Base-by-base conservation (phyloP, 2,888 invertebrate species). In the Pyrrhia umbra region DNA sequence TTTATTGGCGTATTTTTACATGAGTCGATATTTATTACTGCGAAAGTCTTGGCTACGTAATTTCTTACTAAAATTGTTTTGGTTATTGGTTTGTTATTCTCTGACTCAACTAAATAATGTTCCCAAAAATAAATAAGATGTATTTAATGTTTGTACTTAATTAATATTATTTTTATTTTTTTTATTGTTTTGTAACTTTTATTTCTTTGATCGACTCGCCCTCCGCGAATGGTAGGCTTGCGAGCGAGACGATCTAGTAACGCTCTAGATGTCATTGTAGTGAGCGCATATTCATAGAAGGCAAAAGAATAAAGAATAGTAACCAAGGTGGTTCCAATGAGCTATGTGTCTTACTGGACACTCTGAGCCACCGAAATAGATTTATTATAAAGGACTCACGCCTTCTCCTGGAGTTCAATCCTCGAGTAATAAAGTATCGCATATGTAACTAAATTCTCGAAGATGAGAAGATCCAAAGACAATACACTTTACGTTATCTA, bases 1-100 rank as follows among this genome's bases (percentile, higher is more conserved):
- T 68, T 63, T 59, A 45, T 49, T 27, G 18, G 6, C 50, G 16
- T 27, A 42, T 58, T 51, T 62, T 68, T 68, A 62, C 23, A 27
- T 58, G 27, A 23, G 34, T 52, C 25, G 42, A 57, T 50, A 23
- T 57, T 57, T 62, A 18, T 57, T 51, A 39, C 59, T 54, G 34
- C 51, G 10, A 30, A 39, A 13, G 13, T 21, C 21, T 8, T 20
- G 9, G 9, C 13, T 6, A 18, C n/a, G n/a, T 20, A 20, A 16
- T 23, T 45, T 15, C 15, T 23, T 50, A 37, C 16, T 34, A 18
- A 39, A 0, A 20, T 69, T 43, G 46, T 71, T 71, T 51, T 65
- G 13, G 27, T 9, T 20, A 39, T 18, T 13, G 13, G 40, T 54
- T 52, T 39, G 45, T 63, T 68, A 63, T 50, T 34, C n/a, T 8